Percentiles rank a stretch among this genome's conserved stretches.
Conservation (phyloP, 1,140 invertebrate genomes). For the Macrocentrus cingulum region DNA sequence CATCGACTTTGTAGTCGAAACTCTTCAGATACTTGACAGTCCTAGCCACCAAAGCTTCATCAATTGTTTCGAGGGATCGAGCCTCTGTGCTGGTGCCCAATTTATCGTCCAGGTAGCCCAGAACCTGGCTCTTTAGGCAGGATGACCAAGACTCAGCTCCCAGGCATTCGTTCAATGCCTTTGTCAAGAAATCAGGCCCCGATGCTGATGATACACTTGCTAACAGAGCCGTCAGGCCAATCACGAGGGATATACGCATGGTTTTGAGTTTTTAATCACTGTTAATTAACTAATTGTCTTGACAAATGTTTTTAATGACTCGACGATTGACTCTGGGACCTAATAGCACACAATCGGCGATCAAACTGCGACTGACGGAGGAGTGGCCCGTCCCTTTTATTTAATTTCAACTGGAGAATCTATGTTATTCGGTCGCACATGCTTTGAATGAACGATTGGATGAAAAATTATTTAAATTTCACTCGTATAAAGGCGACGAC, state of each 20-base stretch:
- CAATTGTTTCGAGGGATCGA: slow-evolving; percentile 64
- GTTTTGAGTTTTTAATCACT: slow-evolving; percentile 13
- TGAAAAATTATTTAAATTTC: slow-evolving; percentile 60
- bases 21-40: slow-evolving; percentile 68
- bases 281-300: neutral
- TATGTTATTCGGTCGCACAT: slow-evolving; percentile 61
- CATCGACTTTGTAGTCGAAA: slow-evolving; percentile 69
- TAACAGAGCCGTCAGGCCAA: slow-evolving; percentile 38
- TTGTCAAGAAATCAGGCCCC: slow-evolving; percentile 69
- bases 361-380: slow-evolving; percentile 59
- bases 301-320: neutral
- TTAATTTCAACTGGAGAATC: slow-evolving; percentile 56
- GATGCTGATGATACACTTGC: slow-evolving; percentile 36
- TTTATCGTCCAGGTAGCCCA: slow-evolving; percentile 71
- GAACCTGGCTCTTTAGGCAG: slow-evolving; percentile 73
- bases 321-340: slow-evolving; percentile 27
- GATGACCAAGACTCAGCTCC: slow-evolving; percentile 64
- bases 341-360: slow-evolving; percentile 49
- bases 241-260: slow-evolving; percentile 43
- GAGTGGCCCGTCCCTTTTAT: slow-evolving; percentile 59
- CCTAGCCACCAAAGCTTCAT: slow-evolving; percentile 73
- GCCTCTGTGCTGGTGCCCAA: slow-evolving; percentile 66
- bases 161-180: slow-evolving; percentile 72
- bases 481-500: slow-evolving; percentile 41
- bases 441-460: slow-evolving; percentile 52